phyloP scores from a whole-genome alignment of 2,113 vertebrate genomes.

The Pterocles orientalis region DNA sequence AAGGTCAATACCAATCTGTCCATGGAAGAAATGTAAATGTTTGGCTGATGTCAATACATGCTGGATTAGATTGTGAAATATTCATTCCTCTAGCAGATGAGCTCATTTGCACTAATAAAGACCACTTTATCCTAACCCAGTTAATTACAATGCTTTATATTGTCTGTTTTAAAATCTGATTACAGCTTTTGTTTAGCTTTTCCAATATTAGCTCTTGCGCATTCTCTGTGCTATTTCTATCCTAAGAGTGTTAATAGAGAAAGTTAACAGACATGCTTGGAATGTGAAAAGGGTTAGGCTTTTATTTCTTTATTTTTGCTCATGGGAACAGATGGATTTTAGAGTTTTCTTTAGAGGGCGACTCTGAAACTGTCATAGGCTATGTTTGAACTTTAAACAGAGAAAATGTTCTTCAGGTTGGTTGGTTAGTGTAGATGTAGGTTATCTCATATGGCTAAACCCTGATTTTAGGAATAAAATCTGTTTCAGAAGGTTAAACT shows the following conservation, averaged over 20 bases:
- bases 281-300: not conserved
- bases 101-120: constrained; percentile 58
- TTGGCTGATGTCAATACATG: constrained; percentile 63
- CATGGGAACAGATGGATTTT: constrained; percentile 37
- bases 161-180: constrained; percentile 64
- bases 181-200: constrained; percentile 62
- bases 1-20: constrained; percentile 75
- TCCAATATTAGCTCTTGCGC: constrained; percentile 27
- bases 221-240: constrained; percentile 36
- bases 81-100: constrained; percentile 63
- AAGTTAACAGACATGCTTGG: constrained; percentile 49
- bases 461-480: not conserved
- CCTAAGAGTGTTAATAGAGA: constrained; percentile 26
- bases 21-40: constrained; percentile 69
- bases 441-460: not conserved
- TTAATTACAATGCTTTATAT: constrained; percentile 59
- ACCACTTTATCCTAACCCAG: constrained; percentile 46
- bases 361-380: not conserved
- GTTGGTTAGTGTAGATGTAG: not conserved
- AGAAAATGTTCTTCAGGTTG: not conserved
- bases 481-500: not conserved
- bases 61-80: constrained; percentile 63
- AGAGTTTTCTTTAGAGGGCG: not conserved
- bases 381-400: not conserved
- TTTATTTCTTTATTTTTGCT: constrained; percentile 24